phyloP scores from a whole-genome alignment of 2,888 invertebrate genomes.

The Cheilosia grossa region DNA sequence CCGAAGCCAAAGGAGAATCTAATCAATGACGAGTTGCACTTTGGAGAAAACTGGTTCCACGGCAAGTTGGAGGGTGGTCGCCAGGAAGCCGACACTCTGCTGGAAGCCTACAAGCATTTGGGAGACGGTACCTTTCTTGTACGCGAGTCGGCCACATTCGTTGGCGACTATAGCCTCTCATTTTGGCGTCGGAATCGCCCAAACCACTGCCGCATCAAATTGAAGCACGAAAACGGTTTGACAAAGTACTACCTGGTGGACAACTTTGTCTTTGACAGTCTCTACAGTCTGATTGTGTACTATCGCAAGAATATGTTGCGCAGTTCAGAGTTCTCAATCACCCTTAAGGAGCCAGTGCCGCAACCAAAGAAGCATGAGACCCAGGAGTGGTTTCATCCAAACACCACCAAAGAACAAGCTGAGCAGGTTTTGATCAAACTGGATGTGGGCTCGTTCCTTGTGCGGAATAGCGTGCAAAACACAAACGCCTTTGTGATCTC shows the following conservation, averaged over 20 bases:
- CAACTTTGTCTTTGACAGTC: constrained; percentile 93
- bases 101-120: constrained; percentile 90
- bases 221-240: constrained; percentile 93
- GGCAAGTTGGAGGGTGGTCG: constrained; percentile 92
- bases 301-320: constrained; percentile 93
- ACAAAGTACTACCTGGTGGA: constrained; percentile 96
- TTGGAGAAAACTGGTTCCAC: constrained; percentile 97
- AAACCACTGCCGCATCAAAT: constrained; percentile 95
- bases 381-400: constrained; percentile 95
- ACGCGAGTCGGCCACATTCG: constrained; percentile 96
- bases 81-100: constrained; percentile 88
- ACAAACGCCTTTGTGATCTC: constrained; percentile 95
- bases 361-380: constrained; percentile 97
- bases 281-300: constrained; percentile 95
- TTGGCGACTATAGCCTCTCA: constrained; percentile 97
- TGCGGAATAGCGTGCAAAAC: constrained; percentile 95
- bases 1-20: constrained; percentile 86
- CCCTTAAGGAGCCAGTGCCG: constrained; percentile 94
- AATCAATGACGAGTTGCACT: constrained; percentile 94
- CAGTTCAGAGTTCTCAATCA: constrained; percentile 95
- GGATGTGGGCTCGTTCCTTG: constrained; percentile 96
- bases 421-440: constrained; percentile 94
- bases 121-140: constrained; percentile 97
- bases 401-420: constrained; percentile 91
- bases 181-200: constrained; percentile 96